Evolutionary conservation across 2,113 vertebrate species (phyloP).

Genomic region (Astatoreochromis straeleni): DNA sequence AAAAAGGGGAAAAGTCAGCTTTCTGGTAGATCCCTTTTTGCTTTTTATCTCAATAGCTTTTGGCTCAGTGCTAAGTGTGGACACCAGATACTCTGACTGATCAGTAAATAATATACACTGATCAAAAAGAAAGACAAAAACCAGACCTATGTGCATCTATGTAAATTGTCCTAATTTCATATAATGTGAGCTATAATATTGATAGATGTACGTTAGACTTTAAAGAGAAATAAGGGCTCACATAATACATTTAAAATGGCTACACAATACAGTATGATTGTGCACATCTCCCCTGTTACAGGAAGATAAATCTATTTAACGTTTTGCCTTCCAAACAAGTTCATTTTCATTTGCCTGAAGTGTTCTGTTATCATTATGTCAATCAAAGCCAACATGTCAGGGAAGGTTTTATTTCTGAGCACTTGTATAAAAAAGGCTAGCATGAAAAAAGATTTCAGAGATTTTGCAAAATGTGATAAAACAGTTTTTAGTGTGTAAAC

Average conservation of each 20-base stretch:
- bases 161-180: background rate
- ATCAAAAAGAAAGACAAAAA: background rate
- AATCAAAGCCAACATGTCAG: background rate
- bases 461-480: background rate
- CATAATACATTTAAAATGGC: background rate
- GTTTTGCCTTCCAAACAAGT: background rate
- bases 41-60: background rate
- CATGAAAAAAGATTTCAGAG: background rate
- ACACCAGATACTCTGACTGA: background rate
- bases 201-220: rapidly evolving
- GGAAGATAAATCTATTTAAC: background rate
- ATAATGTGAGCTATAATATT: background rate
- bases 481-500: background rate
- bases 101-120: background rate
- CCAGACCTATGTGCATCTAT: background rate
- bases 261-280: background rate
- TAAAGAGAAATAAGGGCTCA: background rate
- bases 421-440: background rate
- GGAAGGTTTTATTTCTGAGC: background rate
- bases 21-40: conserved; percentile 28
- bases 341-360: background rate
- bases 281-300: background rate
- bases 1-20: conserved; percentile 34
- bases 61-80: background rate
- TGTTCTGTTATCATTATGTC: background rate